These are phyloP conservation scores for Origma solitaria DNA, from an alignment of 2,113 vertebrate genomes.

Conservation along the genomic window DNA sequence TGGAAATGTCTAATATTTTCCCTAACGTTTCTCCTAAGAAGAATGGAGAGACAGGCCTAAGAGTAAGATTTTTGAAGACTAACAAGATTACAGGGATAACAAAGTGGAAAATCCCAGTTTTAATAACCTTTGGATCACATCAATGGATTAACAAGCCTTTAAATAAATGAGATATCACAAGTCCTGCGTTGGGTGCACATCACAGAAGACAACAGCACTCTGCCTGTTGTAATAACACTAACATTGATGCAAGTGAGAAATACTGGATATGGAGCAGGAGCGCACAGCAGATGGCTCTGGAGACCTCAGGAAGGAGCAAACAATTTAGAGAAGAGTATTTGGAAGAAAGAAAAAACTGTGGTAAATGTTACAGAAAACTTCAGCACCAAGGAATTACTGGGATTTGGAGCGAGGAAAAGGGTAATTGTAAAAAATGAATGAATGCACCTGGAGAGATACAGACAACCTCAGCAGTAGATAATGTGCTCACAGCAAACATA, in stretches of 20 bases:
- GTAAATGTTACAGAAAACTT: background rate
- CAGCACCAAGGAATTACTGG: background rate
- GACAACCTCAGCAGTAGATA: background rate
- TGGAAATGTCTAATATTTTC: background rate
- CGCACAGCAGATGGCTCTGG: background rate
- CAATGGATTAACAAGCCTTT: background rate
- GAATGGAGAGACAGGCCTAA: background rate
- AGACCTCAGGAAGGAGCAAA: background rate
- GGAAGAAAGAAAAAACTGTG: background rate
- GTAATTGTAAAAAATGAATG: background rate
- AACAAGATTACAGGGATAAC: background rate
- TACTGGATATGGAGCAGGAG: background rate
- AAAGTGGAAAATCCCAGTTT: background rate
- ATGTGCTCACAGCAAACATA: background rate
- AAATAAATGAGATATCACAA: background rate
- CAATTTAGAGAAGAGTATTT: background rate
- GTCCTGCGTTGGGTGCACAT: background rate
- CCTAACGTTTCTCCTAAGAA: background rate
- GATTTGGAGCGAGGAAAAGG: background rate
- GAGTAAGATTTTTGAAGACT: background rate
- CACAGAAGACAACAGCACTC: background rate
- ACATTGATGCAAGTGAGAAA: background rate
- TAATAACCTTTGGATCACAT: background rate
- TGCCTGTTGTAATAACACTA: background rate
- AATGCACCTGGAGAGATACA: background rate